A percentile compares a stretch with the other conserved stretches of the same genome.
Evolutionary conservation across 2,113 vertebrate genomes (phyloP).

Genomic region (Falco punctatus): DNA sequence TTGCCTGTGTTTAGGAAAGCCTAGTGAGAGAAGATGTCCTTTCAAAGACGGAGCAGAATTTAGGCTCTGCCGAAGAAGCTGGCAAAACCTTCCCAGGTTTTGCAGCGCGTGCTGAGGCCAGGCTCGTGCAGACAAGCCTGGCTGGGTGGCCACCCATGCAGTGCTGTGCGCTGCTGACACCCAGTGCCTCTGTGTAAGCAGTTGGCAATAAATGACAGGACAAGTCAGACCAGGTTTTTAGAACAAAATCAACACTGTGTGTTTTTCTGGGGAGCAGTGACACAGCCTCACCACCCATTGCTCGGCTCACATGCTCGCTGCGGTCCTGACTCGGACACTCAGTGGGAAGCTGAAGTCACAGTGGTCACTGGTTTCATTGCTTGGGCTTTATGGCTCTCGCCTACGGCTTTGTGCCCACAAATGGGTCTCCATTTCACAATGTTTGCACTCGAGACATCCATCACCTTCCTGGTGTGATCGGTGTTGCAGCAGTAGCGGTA

Average conservation of each 20-base stretch:
- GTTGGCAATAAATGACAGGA: neutral
- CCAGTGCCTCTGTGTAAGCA: neutral
- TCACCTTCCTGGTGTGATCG: conserved; percentile 41
- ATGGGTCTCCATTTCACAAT: conserved; percentile 23
- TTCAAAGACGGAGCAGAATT: neutral
- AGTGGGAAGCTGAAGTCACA: fast-evolving
- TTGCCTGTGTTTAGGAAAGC: neutral
- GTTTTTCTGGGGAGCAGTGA: neutral
- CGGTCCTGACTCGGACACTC: fast-evolving
- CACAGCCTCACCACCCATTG: neutral
- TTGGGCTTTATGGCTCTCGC: neutral
- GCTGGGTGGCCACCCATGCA: neutral
- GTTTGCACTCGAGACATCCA: conserved; percentile 4
- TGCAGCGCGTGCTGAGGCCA: neutral
- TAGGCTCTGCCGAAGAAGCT: neutral
- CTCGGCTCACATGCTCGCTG: fast-evolving
- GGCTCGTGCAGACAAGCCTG: neutral
- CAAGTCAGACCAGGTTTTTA: fast-evolving
- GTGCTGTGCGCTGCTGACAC: neutral
- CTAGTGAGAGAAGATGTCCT: neutral
- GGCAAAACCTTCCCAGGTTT: neutral
- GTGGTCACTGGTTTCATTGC: neutral
- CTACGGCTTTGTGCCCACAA: fast-evolving
- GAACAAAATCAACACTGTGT: neutral
- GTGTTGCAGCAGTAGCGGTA: conserved; percentile 47